Conservation (phyloP, 2,113 vertebrate genomes). For the Accipiter virgatus region DNA sequence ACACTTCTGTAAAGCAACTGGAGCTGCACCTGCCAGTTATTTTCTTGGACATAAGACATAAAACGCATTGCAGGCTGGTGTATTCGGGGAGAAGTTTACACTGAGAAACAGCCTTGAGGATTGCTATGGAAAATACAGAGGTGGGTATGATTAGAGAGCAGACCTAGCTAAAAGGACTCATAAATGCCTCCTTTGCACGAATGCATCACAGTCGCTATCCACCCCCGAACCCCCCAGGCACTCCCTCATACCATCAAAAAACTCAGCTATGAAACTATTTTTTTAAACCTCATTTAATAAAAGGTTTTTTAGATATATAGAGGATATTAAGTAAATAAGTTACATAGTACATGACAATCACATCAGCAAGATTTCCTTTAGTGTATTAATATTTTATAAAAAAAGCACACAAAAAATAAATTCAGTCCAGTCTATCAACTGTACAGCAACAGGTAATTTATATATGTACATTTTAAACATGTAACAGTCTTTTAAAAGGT, state of each 20-base stretch:
- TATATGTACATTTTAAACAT: constrained; percentile 75
- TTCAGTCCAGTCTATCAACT: constrained; percentile 81
- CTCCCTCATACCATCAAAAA: not conserved
- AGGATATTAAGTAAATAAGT: constrained; percentile 84
- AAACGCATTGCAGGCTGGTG: not conserved
- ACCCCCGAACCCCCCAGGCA: fast-evolving
- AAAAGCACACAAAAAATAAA: constrained; percentile 85
- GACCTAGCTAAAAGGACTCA: fast-evolving
- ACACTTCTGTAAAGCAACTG: not conserved
- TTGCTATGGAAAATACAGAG: not conserved
- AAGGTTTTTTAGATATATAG: constrained; percentile 77
- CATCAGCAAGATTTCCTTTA: constrained; percentile 82
- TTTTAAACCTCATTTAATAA: constrained; percentile 83
- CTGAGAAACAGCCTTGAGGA: not conserved
- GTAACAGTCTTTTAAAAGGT: constrained; percentile 83
- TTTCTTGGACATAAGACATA: not conserved
- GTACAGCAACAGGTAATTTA: constrained; percentile 80
- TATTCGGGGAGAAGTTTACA: not conserved
- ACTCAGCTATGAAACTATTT: constrained; percentile 10
- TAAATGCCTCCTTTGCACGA: not conserved
- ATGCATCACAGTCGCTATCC: not conserved
- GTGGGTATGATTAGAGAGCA: not conserved
- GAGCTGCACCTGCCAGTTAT: not conserved
- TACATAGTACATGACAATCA: constrained; percentile 84
- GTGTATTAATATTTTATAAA: constrained; percentile 85